phyloP scores from a whole-genome alignment of 2,797 vertebrate genomes.

The Pipistrellus kuhlii region DNA sequence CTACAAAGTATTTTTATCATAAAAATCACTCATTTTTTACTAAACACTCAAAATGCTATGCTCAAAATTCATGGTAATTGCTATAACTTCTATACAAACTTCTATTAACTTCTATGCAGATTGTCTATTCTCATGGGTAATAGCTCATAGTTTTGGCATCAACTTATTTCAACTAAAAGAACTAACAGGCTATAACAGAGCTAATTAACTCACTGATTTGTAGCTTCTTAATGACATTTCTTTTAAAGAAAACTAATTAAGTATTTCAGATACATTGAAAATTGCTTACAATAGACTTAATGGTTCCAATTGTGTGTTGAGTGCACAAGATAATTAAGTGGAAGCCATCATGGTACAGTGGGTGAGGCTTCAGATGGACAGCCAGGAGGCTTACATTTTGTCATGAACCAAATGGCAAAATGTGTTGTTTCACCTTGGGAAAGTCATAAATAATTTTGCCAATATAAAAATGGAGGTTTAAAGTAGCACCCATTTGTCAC shows the following conservation, averaged over 20 bases:
- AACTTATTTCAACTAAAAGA: constrained; percentile 63
- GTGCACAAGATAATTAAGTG: constrained; percentile 42
- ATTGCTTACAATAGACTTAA: constrained; percentile 38
- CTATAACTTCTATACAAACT: neutral
- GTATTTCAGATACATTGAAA: constrained; percentile 55
- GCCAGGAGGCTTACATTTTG: neutral
- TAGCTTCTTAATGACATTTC: constrained; percentile 70
- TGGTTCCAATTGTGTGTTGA: constrained; percentile 6
- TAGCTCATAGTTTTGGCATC: constrained; percentile 15
- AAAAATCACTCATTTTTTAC: constrained; percentile 36
- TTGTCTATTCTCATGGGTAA: neutral
- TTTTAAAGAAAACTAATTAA: constrained; percentile 72
- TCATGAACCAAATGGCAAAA: neutral
- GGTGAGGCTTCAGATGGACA: constrained; percentile 41
- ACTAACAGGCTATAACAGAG: constrained; percentile 41
- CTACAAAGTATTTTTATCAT: constrained; percentile 13
- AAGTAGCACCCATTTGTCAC: neutral
- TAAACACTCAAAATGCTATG: neutral
- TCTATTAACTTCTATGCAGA: neutral
- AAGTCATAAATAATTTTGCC: neutral
- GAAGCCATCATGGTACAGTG: constrained; percentile 1
- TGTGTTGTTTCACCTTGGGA: neutral
- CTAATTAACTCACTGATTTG: constrained; percentile 72
- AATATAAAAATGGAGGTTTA: constrained; percentile 17
- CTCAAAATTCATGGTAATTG: neutral